Percentiles rank a stretch among this genome's conserved stretches.
These are phyloP conservation scores for Stichodactyla helianthus DNA, from an alignment of 64 coral and sea anemone genomes.

Conservation along the genomic window DNA sequence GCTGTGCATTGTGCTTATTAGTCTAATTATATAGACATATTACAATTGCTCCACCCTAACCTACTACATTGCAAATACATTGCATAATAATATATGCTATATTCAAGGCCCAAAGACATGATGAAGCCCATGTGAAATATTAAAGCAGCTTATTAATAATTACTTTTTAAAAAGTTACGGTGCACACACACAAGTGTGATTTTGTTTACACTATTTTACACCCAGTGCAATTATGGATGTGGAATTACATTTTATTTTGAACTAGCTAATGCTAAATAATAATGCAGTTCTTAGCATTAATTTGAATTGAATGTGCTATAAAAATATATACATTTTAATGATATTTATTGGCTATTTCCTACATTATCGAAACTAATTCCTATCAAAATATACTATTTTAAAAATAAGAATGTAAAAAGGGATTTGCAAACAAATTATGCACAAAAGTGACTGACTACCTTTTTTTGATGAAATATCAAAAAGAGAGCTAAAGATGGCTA, in stretches of 20 bases:
- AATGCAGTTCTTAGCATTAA: not conserved
- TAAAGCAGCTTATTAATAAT: not conserved
- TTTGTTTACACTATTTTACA: constrained; percentile 1
- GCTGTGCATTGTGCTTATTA: not conserved
- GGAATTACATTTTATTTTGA: not conserved
- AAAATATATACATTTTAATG: constrained; percentile 1
- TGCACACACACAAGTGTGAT: constrained; percentile 16
- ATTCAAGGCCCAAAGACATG: not conserved
- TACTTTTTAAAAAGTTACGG: constrained; percentile 18
- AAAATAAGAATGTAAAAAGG: not conserved
- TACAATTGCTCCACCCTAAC: not conserved
- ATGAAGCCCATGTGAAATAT: not conserved
- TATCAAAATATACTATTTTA: constrained; percentile 4
- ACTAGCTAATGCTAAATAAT: not conserved
- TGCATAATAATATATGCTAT: not conserved
- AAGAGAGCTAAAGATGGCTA: too few relatives aligned
- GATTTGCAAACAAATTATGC: not conserved
- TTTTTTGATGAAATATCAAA: too few relatives aligned
- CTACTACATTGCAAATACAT: not conserved
- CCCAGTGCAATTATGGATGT: constrained; percentile 1
- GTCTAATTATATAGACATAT: not conserved
- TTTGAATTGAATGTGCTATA: not conserved
- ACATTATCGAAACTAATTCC: not conserved
- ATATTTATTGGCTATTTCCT: not conserved
- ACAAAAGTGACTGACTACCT: not conserved